Percentiles rank a stretch among this genome's conserved stretches.
These are phyloP conservation scores for Maniola jurtina DNA, from an alignment of 1,140 invertebrate genomes.

Conservation along the genomic window DNA sequence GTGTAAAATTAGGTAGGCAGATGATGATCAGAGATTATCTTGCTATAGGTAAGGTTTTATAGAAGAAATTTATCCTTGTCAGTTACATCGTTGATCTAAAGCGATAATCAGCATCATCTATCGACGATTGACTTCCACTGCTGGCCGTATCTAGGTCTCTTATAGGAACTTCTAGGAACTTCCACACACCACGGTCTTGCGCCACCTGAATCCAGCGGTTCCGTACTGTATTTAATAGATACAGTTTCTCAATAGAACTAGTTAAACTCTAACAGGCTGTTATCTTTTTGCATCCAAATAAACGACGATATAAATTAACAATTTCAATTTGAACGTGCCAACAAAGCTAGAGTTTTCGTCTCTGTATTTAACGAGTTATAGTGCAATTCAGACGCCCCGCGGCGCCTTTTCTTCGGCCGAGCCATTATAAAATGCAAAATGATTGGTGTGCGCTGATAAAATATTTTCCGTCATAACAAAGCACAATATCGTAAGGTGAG, in stretches of 20 bases:
- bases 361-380: constrained; percentile 28
- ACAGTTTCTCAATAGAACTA: background rate
- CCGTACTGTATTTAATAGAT: background rate
- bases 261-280: background rate
- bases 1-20: too few species aligned
- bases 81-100: too few species aligned
- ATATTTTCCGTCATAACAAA: constrained; percentile 35
- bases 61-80: too few species aligned
- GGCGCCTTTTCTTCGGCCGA: constrained; percentile 35
- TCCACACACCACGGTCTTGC: too few species aligned
- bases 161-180: too few species aligned
- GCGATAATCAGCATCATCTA: too few species aligned
- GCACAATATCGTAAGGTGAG: constrained; percentile 40
- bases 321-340: constrained; percentile 37
- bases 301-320: background rate
- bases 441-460: constrained; percentile 31
- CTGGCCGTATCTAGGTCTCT: too few species aligned
- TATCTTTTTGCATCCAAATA: background rate
- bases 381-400: constrained; percentile 31
- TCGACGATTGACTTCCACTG: too few species aligned
- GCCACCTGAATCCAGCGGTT: too few species aligned
- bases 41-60: too few species aligned
- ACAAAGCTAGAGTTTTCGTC: constrained; percentile 35
- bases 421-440: constrained; percentile 33
- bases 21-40: too few species aligned